Evolutionary conservation across 2,888 invertebrate genomes (phyloP), one percentile per base, ranked within the genome.

Genomic region (Metalampra italica): DNA sequence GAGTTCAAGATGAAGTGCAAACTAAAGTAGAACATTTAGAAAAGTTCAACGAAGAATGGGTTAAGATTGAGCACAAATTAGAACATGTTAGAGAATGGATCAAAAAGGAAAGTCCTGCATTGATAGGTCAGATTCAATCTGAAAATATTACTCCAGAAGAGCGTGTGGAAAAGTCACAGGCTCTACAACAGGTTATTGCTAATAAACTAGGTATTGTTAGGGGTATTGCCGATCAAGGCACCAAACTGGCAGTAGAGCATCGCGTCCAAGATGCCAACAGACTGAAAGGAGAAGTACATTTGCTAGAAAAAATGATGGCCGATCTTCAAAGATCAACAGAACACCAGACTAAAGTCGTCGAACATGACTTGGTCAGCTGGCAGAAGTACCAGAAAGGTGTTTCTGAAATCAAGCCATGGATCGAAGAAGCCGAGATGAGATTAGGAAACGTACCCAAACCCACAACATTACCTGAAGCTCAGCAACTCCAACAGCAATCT

Each of bases 371-470:
- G 43, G 92, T 93, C 36, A 95, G 94, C 57, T 97, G 96, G 95
- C 94, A 96, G 69, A 92, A 93, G 64, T 97, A 96, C 78, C 95
- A 97, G 79, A 91, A 92, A 41, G 94, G 93, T 48, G 91, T 97
- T 30, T 92, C 94, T 52, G 93, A 95, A 75, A 92, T 97, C 45
- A 94, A 95, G 72, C 97, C 97, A 0, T 96, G 97, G 94, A 92
- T 98, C 49, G 95, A 97, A 74, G 92, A 95, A 71, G 95, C 96
- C 13, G 97, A 98, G 85, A 82, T 93, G n/a, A 94, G 94, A 82
- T 91, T 96, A 29, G 91, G 93, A 13, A 91, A 91, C 53, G 92
- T 93, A 8, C 92, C 94, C 5, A 96, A 96, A 77, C 97, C 97
- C 13, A 83, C 92, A 3, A 93, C 93, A 40, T 85, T 97, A 46